A percentile compares a stretch with the other conserved stretches of the same genome.
These are phyloP conservation scores for Tretioscincus oriximinensis DNA, from an alignment of 2,113 vertebrate species.

Conservation along the genomic window DNA sequence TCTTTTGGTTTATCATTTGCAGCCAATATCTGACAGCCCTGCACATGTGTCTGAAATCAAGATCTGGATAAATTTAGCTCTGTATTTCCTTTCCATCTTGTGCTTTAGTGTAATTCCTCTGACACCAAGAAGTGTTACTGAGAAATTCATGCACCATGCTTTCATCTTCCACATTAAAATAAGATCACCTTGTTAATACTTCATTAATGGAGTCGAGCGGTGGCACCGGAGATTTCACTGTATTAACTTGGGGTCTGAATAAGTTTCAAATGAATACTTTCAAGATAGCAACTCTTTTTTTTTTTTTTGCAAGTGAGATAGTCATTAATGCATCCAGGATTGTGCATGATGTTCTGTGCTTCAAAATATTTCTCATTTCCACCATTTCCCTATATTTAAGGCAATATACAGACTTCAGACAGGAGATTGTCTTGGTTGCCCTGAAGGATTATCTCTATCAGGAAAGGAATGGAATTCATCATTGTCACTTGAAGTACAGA, in stretches of 20 bases:
- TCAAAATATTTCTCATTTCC: constrained; percentile 38
- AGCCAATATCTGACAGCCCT: neutral
- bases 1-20: neutral
- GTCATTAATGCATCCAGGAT: constrained; percentile 1
- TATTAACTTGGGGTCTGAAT: constrained; percentile 20
- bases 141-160: neutral
- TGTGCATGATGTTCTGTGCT: constrained; percentile 35
- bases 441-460: too few relatives aligned
- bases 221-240: neutral
- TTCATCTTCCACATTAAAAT: constrained; percentile 22
- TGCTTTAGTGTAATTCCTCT: neutral
- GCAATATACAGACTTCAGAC: too few relatives aligned
- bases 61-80: constrained; percentile 6
- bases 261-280: constrained; percentile 12
- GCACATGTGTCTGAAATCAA: neutral
- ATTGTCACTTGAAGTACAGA: too few relatives aligned
- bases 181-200: neutral
- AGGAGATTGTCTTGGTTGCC: too few relatives aligned
- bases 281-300: constrained; percentile 1
- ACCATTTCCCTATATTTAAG: constrained; percentile 19
- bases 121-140: neutral
- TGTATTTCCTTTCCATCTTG: neutral
- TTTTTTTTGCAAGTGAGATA: constrained; percentile 29
- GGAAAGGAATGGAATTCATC: too few relatives aligned
- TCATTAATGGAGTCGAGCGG: constrained; percentile 28